Conservation (phyloP, 1,140 invertebrate genomes). For the Thaumatotibia leucotreta region DNA sequence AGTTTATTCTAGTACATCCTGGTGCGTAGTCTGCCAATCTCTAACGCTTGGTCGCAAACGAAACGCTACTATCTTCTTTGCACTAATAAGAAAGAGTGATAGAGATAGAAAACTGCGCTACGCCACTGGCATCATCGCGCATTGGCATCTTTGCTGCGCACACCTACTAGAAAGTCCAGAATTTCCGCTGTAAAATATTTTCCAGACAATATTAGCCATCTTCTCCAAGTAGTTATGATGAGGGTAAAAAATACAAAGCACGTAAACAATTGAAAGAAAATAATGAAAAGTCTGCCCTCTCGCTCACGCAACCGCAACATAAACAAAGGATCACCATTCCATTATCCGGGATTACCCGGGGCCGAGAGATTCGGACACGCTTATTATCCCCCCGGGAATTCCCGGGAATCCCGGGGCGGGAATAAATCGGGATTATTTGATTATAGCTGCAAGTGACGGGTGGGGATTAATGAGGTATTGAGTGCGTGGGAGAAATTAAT, state of each 20-base stretch:
- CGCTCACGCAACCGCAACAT: slow-evolving; percentile 1
- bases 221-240: no score
- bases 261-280: background rate
- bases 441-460: background rate
- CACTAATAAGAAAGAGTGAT: no score
- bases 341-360: slow-evolving; percentile 16
- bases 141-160: no score
- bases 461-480: background rate
- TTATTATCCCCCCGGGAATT: slow-evolving; percentile 11
- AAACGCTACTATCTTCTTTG: no score
- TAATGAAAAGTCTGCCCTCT: background rate
- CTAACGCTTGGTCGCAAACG: no score
- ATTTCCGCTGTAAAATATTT: no score
- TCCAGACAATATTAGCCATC: no score
- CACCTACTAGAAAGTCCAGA: no score
- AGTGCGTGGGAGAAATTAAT: background rate
- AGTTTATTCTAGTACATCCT: no score
- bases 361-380: slow-evolving; percentile 12
- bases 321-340: slow-evolving; percentile 17
- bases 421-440: slow-evolving; percentile 1
- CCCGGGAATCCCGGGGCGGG: background rate
- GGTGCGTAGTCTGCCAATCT: no score
- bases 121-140: no score
- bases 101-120: no score
- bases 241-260: background rate